Percentiles rank a stretch among this genome's conserved stretches.
phyloP scores from a whole-genome alignment of 2,113 vertebrate genomes.

The Tupaia tana region DNA sequence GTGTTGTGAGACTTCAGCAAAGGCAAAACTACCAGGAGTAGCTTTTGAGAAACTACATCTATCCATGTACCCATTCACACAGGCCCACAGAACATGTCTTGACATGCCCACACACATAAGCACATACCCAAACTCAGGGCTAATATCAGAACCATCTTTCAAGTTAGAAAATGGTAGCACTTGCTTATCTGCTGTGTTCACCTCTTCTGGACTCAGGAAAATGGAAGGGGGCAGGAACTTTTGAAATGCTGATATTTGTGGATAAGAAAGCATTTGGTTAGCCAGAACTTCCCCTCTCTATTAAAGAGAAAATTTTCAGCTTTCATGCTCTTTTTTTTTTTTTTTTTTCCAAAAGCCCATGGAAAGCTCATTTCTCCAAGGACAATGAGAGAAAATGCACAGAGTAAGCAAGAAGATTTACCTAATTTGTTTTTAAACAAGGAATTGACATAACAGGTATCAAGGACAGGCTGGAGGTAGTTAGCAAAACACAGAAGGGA shows the following conservation, averaged over 20 bases:
- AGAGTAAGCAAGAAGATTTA: neutral
- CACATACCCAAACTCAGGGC: neutral
- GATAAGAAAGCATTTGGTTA: neutral
- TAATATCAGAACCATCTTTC: neutral
- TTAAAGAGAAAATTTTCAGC: constrained; percentile 25
- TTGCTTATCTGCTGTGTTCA: neutral
- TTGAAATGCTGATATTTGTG: constrained; percentile 4
- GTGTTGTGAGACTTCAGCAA: neutral
- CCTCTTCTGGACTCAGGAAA: constrained; percentile 1
- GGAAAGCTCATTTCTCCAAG: constrained; percentile 39
- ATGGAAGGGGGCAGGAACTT: neutral
- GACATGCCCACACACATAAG: neutral
- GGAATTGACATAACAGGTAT: neutral
- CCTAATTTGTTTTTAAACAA: constrained; percentile 51
- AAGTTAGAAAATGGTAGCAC: neutral
- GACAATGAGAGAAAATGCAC: constrained; percentile 41
- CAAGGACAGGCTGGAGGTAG: neutral
- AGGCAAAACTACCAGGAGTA: neutral
- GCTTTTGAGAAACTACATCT: neutral
- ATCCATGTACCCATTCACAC: neutral
- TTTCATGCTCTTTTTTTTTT: neutral
- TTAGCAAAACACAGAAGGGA: neutral
- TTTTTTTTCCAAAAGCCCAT: neutral
- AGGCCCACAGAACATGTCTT: neutral
- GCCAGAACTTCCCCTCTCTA: neutral